Base-by-base conservation (phyloP, 2,797 vertebrate genomes). In the Pseudotriccus pelzelni region DNA sequence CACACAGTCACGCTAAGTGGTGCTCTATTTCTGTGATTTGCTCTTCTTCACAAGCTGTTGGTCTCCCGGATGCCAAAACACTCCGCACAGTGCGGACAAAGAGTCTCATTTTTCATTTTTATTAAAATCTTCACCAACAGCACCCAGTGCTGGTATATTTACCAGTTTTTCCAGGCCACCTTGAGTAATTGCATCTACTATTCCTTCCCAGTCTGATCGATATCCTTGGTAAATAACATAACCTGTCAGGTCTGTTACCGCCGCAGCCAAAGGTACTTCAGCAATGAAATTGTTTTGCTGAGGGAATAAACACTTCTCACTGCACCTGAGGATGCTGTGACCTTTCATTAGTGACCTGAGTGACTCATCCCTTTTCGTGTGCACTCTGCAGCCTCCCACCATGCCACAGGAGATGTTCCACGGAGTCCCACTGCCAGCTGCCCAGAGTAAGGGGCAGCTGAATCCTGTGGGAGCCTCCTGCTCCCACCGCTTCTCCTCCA, bases 321-420 rank as follows among this genome's bases (percentile, higher is more conserved):
- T 25, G 76, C 55, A 41, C 25, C 47, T 59, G 69, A 81, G 47
- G 43, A 75, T 86, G 73, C 59, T 77, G 84, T 47, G 95, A 89
- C 90, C 92, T 95, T 89, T 80, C 82, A 36, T 83, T 37, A 53
- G 87, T 62, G 85, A 96, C 91, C 89, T 7, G 59, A 74, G 84
- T 94, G 96, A 96, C 68, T 96, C 94, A 95, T 79, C 44, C 70
- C 70, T 75, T 56, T 36, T 5, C 22, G 49, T 47, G 50, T 63
- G 60, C 1, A 1, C 41, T 3, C 64, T 72, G 76, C 68, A 63
- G 75, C 60, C 62, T 89, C 63, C 68, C 59, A 43, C 80, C 63
- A 9, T 0, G 0, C 37, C 2, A 3, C 4, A 9, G 44, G 53
- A 66, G 60, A 18, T 6, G 39, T 63, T 62, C 58, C 47, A 39